Evolutionary conservation across 1,140 invertebrate species (phyloP), one percentile per base, ranked within the genome.

Genomic region (Drosophila kepulauana): DNA sequence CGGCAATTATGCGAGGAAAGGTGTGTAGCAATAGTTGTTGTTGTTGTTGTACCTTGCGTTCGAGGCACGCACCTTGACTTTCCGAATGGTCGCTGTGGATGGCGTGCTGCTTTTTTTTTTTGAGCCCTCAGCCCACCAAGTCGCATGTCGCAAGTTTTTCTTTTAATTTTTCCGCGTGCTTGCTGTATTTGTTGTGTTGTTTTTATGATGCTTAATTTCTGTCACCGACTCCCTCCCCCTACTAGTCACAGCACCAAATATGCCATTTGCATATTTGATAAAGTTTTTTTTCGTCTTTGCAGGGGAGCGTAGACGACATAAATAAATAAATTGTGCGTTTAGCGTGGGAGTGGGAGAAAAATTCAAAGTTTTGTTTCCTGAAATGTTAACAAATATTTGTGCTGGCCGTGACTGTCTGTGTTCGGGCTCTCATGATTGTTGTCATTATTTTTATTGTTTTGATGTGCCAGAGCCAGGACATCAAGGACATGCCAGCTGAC

Each of bases 141-240:
- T 75, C 51, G 72, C 59, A 70, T 75, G 72, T 63, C 72, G 20
- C 20, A 63, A 63, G 16, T 71, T 75, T 41, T 65, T 56, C 41
- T 56, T 74, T 64, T 52, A 62, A 48, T 73, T 74, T 65, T 70
- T 75, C 64, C 57, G 63, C 59, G 38, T 28, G 49, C 30, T 15
- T 61, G 5, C 11, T 1, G 10, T 6, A 4, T 2, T 30, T 10
- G 16, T 38, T 75, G 59, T 71, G 67, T 71, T 75, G 61, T 75
- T 72, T 77, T 75, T 69, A 77, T 79, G 72, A 84, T 73, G 81
- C 77, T 84, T 85, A 85, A 85, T 85, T 84, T 81, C 74, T 85
- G 77, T 85, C 73, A 76, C 73, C 81, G 74, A 51, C 41, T 46
- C 61, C 30, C 13, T 16, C 41, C 20, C 20, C 20, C 20, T 38